Evolutionary conservation across 2,888 invertebrate species (phyloP), one percentile per base, ranked within the genome.

Genomic region (Achlya flavicornis): DNA sequence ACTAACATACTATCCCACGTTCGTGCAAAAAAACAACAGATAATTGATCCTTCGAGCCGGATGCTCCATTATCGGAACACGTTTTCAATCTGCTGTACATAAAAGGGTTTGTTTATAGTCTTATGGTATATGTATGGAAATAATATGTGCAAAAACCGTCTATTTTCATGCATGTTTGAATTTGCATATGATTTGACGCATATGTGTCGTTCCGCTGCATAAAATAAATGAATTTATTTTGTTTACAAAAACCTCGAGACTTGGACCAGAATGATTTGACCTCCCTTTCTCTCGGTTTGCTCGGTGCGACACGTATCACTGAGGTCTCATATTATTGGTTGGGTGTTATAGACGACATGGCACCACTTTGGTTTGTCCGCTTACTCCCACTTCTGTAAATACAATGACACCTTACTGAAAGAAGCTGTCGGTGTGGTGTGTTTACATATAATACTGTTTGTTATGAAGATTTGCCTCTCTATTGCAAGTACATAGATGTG

Each of bases 1-100:
- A 69, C 66, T 75, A 73, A 48, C 74, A 74, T 79, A 78, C 71
- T 69, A 69, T 61, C 64, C 62, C 70, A 65, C 66, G 68, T 70
- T 67, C 65, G 72, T 64, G 72, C 69, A 68, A 66, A 70, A 72
- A 78, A 75, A 79, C 78, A 80, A 79, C 74, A 70, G 63, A 74
- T 74, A 74, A 77, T 78, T 80, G 74, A 69, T 72, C 71, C 67
- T 70, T 64, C 74, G 68, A 69, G 70, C 73, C 72, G 75, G 72
- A 72, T 69, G 69, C 63, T 26, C 41, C 41, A 60, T 60, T 41
- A 60, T 60, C 60, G 43, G 60, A 60, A 41, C 60, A 41, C 14
- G 60, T 60, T 60, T 41, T 53, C 53, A 53, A 53, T 53, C 53
- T 19, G 10, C 19, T 53, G 53, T 60, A 60, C 60, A 41, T 60